phyloP scores from a whole-genome alignment of 2,888 invertebrate species.

The Callyntrura sp. region DNA sequence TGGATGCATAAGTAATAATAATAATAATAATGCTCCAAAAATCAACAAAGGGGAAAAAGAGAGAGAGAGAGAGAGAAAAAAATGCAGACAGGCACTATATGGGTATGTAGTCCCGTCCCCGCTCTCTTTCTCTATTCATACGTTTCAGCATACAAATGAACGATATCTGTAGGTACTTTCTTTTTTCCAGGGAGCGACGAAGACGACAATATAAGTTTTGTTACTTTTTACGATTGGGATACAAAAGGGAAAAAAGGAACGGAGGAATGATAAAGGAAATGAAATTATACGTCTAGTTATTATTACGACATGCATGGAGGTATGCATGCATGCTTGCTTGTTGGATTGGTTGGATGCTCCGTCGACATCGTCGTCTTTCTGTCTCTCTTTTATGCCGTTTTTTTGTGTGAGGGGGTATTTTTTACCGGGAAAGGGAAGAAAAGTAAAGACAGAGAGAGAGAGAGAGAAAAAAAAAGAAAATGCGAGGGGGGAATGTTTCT shows the following conservation, averaged over 20 bases:
- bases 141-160: not conserved
- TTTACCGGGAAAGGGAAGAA: not conserved
- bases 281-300: conserved; percentile 34
- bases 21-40: no score
- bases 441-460: not conserved
- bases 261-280: conserved; percentile 32
- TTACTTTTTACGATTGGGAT: not conserved
- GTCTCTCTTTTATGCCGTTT: not conserved
- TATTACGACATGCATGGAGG: not conserved
- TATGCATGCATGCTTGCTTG: not conserved
- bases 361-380: not conserved
- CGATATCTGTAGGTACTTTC: not conserved
- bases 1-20: no score
- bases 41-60: not conserved
- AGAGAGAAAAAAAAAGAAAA: not conserved
- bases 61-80: not conserved
- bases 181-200: not conserved
- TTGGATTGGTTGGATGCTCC: conserved; percentile 6
- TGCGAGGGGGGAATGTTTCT: not conserved
- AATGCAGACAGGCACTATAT: not conserved
- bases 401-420: not conserved
- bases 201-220: not conserved
- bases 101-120: not conserved
- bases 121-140: not conserved
- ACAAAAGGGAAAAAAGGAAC: not conserved